Percentiles rank a stretch among this genome's conserved stretches.
Conservation (phyloP, 2,113 vertebrate species). For the Platysternon megacephalum region DNA sequence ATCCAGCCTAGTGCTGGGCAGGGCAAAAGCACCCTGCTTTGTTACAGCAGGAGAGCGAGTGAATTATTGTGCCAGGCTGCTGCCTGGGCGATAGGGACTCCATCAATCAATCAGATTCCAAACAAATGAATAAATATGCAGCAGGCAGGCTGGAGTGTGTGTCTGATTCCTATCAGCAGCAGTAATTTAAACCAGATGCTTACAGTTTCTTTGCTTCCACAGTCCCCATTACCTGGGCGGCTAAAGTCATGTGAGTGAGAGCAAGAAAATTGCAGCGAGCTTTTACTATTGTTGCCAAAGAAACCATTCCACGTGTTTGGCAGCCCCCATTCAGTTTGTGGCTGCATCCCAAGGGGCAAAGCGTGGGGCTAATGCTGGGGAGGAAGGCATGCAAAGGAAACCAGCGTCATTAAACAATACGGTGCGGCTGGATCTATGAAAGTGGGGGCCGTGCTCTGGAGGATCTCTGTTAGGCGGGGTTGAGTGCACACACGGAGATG, state of each 20-base stretch:
- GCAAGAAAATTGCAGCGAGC: background rate
- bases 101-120: slow-evolving; percentile 67
- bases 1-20: background rate
- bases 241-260: slow-evolving; percentile 20
- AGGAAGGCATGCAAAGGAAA: background rate
- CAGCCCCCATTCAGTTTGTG: background rate
- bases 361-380: background rate
- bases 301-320: slow-evolving; percentile 56
- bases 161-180: slow-evolving; percentile 67
- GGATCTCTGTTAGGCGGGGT: accelerated
- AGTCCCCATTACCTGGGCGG: slow-evolving; percentile 31
- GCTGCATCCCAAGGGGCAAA: background rate
- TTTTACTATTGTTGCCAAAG: slow-evolving; percentile 67
- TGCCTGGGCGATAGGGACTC: slow-evolving; percentile 58
- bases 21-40: slow-evolving; percentile 37
- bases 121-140: slow-evolving; percentile 68
- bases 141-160: slow-evolving; percentile 58
- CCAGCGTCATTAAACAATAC: accelerated
- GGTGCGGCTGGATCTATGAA: accelerated
- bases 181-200: slow-evolving; percentile 63
- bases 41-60: slow-evolving; percentile 51
- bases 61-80: slow-evolving; percentile 63
- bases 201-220: slow-evolving; percentile 8
- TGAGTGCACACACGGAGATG: background rate
- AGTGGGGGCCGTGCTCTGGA: background rate